Conservation (phyloP, 2,113 vertebrate genomes). For the Notarius lentiginosus region DNA sequence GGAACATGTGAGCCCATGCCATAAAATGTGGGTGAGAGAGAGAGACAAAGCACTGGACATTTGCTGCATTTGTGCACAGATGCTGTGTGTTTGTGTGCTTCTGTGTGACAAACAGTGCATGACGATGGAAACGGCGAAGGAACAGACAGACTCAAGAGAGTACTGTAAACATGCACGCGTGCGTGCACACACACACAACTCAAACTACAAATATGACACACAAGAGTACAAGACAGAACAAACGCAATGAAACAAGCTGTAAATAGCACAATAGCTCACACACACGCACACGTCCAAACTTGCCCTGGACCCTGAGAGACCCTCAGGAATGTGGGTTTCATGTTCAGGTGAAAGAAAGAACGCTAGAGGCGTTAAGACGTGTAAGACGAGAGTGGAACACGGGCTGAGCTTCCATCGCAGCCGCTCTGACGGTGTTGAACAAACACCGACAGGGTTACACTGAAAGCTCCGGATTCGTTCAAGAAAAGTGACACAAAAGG, state of each 20-base stretch:
- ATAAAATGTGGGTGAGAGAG: not conserved
- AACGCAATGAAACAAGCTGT: not conserved
- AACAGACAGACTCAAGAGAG: not conserved
- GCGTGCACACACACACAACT: not conserved
- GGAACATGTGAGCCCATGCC: not conserved
- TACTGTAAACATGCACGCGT: not conserved
- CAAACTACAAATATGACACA: not conserved
- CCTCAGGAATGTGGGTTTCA: conserved; percentile 28
- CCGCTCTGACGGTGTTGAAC: not conserved
- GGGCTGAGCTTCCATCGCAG: not conserved
- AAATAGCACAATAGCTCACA: not conserved
- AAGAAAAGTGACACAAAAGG: not conserved
- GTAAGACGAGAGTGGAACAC: not conserved
- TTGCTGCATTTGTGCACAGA: conserved; percentile 12
- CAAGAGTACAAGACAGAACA: not conserved
- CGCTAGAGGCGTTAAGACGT: not conserved
- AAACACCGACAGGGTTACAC: not conserved
- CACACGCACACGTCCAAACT: conserved; percentile 19
- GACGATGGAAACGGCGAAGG: not conserved
- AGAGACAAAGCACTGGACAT: not conserved
- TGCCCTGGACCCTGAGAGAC: conserved; percentile 33
- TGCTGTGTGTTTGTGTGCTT: not conserved
- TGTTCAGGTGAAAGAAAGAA: conserved; percentile 22
- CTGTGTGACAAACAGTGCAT: not conserved
- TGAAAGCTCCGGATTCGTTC: not conserved